Percentiles rank a stretch among this genome's conserved stretches.
Evolutionary conservation across 2,113 vertebrate species (phyloP).

Genomic region (Chloebia gouldiae): DNA sequence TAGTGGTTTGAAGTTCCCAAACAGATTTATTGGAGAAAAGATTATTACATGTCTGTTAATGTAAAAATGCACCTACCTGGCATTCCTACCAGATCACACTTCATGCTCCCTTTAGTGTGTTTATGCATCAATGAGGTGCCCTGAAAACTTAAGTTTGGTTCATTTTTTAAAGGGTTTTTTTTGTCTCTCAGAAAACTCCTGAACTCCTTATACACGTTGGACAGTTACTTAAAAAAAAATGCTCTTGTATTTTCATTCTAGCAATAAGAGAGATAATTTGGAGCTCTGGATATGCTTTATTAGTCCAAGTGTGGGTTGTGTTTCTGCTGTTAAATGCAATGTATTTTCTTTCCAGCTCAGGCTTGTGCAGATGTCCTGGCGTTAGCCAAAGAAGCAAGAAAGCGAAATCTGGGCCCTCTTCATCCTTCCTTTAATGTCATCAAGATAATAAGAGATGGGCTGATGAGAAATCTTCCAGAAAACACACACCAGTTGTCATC

Average conservation of each 20-base stretch:
- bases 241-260: background rate
- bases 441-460: constrained; percentile 72
- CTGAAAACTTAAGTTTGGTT: background rate
- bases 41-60: background rate
- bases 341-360: constrained; percentile 40
- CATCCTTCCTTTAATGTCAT: constrained; percentile 85
- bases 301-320: background rate
- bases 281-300: background rate
- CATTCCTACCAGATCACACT: background rate
- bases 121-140: background rate
- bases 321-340: background rate
- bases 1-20: background rate
- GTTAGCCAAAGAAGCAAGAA: constrained; percentile 77
- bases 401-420: constrained; percentile 81
- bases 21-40: background rate
- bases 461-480: constrained; percentile 78
- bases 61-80: background rate
- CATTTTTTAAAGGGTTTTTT: background rate
- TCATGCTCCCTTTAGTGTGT: background rate
- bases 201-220: background rate
- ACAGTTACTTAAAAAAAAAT: background rate
- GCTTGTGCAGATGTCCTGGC: constrained; percentile 67
- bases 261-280: background rate
- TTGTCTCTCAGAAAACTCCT: background rate
- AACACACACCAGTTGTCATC: constrained; percentile 78